Evolutionary conservation across 2,888 invertebrate species (phyloP), one percentile per base, ranked within the genome.

Genomic region (Achlya flavicornis): DNA sequence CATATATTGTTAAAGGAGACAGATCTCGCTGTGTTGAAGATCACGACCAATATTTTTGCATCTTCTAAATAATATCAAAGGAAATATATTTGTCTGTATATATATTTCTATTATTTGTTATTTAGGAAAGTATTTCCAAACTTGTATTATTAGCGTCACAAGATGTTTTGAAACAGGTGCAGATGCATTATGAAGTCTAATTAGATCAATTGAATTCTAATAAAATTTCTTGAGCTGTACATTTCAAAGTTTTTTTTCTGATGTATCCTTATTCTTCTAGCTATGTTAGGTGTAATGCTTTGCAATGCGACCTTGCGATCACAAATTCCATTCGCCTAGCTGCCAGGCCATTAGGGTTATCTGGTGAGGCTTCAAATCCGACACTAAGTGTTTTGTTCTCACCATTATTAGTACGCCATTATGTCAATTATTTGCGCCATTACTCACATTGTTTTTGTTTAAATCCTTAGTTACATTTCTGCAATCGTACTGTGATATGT

Each of bases 21-120:
- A 77, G 80, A 78, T 77, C 84, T 80, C 84, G 83, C 83, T 86
- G 80, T 77, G 72, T 70, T 66, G 69, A 61, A 66, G 81, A 86
- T 89, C 90, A 90, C 89, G 90, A 90, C 82, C 78, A 65, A 53
- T 74, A 80, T 78, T 82, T 85, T 87, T 77, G 75, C 70, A 68
- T 68, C 71, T 74, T 75, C 73, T 69, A 72, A 70, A 66, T 66
- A 65, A 64, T 68, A 58, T 65, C 63, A 61, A 63, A 72, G 72
- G 64, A 4, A 19, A 38, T 35, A 0, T 38, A n/a, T 35, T 1
- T 59, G 41, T 59, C 0, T 33, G 6, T 58, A 14, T 14, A 5
- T 58, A 33, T 58, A 8, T 6, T 32, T 32, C 60, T 71, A 72
- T 71, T 67, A 72, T 69, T 69, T 65, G 61, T 63, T 57, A 46